Base-by-base conservation (phyloP, 2,113 vertebrate species). In the Neotoma lepida region DNA sequence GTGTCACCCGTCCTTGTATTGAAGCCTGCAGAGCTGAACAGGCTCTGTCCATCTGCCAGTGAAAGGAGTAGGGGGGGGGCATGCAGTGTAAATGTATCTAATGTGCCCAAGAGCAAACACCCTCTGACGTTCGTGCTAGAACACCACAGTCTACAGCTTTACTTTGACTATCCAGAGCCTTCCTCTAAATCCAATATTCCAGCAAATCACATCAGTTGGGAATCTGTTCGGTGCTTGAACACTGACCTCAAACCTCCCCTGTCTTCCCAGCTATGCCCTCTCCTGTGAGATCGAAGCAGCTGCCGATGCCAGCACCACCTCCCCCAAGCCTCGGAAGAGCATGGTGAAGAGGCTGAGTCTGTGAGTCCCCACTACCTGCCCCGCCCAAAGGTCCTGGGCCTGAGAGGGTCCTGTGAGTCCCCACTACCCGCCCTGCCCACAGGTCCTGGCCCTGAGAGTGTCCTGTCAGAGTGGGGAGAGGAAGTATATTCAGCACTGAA, bases 321-420 rank as follows among this genome's bases (percentile, higher is more conserved):
- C 98, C 0, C 99, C 99, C 0, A 99, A 99, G 95, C 98, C 99
- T 28, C 98, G 99, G 92, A 99, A 99, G 82, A 99, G 99, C 97
- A 98, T 99, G 99, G 99, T 99, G 98, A 99, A 99, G 98, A 99
- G 99, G 58, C 98, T 99, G 71, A 99, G 99, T 97, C 98, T 99
- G 99, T 99, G 97, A 99, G 99, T 99, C 56, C 0, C 0, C 0
- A 51, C 33, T 6, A 2, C 33, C 66, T 33, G 1, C 15, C 35
- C 6, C 51, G 51, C 39, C 22, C 70, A 20, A 0, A 8, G n/a
- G 13, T 9, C 64, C 35, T 71, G 77, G 15, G n/a, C 26, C 84
- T 44, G 1, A 22, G 17, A 33, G 26, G 54, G 39, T 44, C 97
- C 98, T 99, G 99, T 99, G 97, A 99, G 99, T 99, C 56, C 0